Conservation (phyloP, 2,797 vertebrate species). For the Sebastiscus albofasciatus region DNA sequence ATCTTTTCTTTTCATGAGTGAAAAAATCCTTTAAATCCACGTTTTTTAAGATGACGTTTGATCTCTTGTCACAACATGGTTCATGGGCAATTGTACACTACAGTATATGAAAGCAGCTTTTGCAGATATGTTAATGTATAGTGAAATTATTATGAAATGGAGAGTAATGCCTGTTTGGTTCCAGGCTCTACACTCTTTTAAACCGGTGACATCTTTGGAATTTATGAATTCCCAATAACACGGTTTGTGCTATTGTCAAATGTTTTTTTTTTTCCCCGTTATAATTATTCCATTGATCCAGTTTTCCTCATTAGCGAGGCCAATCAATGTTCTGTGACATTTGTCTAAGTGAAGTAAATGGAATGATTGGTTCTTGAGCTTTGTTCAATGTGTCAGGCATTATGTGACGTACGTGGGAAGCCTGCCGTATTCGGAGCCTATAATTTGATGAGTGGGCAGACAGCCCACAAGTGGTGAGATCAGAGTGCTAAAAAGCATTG, state of each 20-base stretch:
- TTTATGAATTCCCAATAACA: conserved; percentile 67
- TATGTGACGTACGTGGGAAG: conserved; percentile 81
- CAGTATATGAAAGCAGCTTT: background rate
- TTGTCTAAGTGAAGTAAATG: conserved; percentile 82
- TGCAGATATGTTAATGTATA: background rate
- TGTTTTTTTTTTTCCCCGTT: conserved; percentile 51
- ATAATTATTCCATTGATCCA: conserved; percentile 80
- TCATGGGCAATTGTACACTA: background rate
- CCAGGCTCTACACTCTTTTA: conserved; percentile 24
- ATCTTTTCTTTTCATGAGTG: background rate
- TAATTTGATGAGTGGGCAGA: conserved; percentile 84
- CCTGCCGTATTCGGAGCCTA: conserved; percentile 79
- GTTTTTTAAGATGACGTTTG: background rate
- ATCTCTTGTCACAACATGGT: background rate
- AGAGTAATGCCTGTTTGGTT: conserved; percentile 8
- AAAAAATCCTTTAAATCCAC: background rate
- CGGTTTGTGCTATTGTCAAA: conserved; percentile 68
- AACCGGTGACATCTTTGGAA: conserved; percentile 54
- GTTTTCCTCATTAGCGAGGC: conserved; percentile 78
- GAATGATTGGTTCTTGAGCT: conserved; percentile 79
- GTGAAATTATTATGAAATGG: background rate
- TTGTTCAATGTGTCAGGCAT: conserved; percentile 80
- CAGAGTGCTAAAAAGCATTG: conserved; percentile 78
- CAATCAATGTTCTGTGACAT: conserved; percentile 80
- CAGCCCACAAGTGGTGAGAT: conserved; percentile 77